phyloP scores from a whole-genome alignment of 2,888 invertebrate genomes.

The Notodromas monacha region DNA sequence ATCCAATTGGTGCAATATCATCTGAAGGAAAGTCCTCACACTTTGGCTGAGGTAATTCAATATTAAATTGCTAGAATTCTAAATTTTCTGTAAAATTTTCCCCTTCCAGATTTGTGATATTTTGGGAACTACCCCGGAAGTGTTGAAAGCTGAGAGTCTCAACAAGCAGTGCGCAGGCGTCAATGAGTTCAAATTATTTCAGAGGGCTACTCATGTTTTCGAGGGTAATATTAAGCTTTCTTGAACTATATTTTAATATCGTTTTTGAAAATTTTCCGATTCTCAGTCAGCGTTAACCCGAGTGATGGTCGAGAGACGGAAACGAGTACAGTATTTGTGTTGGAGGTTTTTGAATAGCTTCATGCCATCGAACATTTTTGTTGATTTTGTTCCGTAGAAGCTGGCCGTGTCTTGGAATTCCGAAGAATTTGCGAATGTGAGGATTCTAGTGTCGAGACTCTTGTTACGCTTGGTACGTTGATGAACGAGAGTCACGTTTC shows the following conservation, averaged over 20 bases:
- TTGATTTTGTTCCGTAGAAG: too few relatives aligned
- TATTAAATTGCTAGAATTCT: background rate
- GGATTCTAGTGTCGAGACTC: constrained; percentile 12
- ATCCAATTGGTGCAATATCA: constrained; percentile 26
- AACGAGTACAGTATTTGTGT: too few relatives aligned
- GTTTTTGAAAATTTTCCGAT: too few relatives aligned
- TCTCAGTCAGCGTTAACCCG: too few relatives aligned
- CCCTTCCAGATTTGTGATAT: too few relatives aligned
- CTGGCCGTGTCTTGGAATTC: constrained; percentile 45
- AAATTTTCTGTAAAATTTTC: too few relatives aligned
- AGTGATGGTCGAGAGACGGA: too few relatives aligned
- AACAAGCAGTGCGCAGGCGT: too few relatives aligned
- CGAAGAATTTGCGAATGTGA: constrained; percentile 23
- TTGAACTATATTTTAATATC: too few relatives aligned
- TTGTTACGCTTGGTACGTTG: constrained; percentile 32
- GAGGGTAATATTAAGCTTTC: constrained; percentile 12
- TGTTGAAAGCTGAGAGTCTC: too few relatives aligned
- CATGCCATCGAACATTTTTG: too few relatives aligned
- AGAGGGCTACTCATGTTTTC: constrained; percentile 63
- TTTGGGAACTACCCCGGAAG: background rate
- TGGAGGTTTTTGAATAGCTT: too few relatives aligned
- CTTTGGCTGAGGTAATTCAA: constrained; percentile 23
- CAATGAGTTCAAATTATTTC: constrained; percentile 36
- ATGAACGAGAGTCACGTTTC: constrained; percentile 71
- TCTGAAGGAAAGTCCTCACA: constrained; percentile 31